Base-by-base conservation (phyloP, 2,113 vertebrate genomes). In the Brachyhypopomus occidentalis region DNA sequence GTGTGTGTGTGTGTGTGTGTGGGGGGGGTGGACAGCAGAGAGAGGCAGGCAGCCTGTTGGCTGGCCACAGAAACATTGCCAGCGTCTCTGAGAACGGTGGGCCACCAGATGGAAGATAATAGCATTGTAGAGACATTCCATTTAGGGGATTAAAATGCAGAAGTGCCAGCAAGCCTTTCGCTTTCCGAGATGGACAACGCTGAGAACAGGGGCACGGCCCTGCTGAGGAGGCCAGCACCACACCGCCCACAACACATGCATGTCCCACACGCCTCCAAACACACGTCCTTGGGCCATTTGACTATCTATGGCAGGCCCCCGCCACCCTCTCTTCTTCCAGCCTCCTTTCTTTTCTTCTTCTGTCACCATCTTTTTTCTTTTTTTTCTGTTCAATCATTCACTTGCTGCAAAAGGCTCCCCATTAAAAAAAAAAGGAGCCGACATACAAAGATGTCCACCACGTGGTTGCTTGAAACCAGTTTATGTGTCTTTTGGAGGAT, bases 61-160 rank as follows among this genome's bases (percentile, higher is more conserved):
- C 55, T 22, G 75, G 19, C 20, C 19, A 41, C 30, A 48, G 55
- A 3, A 67, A 38, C 71, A 63, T 59, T 48, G 78, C 48, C 60
- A 58, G 81, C 60, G 12, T 76, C 72, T 56, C 71, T 30, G 70
- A 76, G 80, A 56, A 77, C 72, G 56, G 30, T 62, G 78, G 52
- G 72, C 23, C 75, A 88, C 81, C 89, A 90, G 86, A 90, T 91
- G 90, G 87, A 83, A 82, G 78, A 87, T 87, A 86, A 90, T 78
- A 83, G 72, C 81, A 86, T 91, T 90, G 45, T 87, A 85, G 80
- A 85, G 85, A 87, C 82, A 85, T 90, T 88, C 84, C 83, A 88
- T 88, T 90, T 83, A 86, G 74, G 74, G 85, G 88, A 88, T 91
- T 91, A 87, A 88, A 87, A 89, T 84, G 80, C 83, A 78, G 58